Evolutionary conservation across 2,797 vertebrate species (phyloP).

Genomic region (Urosaurus nigricauda): DNA sequence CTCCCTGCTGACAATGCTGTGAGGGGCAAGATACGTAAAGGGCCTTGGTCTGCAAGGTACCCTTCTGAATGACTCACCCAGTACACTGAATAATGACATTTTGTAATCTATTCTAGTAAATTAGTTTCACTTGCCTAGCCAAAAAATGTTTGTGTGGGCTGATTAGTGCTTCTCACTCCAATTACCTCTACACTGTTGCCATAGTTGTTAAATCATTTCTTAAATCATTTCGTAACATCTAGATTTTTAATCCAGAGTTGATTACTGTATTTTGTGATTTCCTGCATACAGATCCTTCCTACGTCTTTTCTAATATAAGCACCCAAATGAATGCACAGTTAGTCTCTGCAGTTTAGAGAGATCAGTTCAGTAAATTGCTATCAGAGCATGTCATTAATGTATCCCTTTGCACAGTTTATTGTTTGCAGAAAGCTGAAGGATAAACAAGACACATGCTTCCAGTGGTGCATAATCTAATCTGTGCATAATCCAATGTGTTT

Average conservation of each 20-base stretch:
- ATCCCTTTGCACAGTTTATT: not conserved
- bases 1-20: not conserved
- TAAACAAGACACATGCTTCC: not conserved
- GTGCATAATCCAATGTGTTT: not conserved
- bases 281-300: not conserved
- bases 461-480: not conserved
- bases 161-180: not conserved
- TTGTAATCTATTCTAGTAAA: not conserved
- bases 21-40: not conserved
- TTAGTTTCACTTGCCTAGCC: not conserved
- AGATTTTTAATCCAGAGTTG: not conserved
- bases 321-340: not conserved
- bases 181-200: no score
- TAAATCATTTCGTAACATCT: not conserved
- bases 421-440: not conserved
- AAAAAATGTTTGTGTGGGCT: not conserved
- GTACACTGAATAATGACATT: not conserved
- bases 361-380: not conserved
- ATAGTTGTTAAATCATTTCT: no score
- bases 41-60: not conserved
- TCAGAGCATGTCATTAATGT: not conserved
- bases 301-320: not conserved
- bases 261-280: not conserved
- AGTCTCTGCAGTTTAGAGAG: not conserved
- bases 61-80: not conserved